Evolutionary conservation across 2,888 invertebrate genomes (phyloP).

Genomic region (Tiliacea citrago): DNA sequence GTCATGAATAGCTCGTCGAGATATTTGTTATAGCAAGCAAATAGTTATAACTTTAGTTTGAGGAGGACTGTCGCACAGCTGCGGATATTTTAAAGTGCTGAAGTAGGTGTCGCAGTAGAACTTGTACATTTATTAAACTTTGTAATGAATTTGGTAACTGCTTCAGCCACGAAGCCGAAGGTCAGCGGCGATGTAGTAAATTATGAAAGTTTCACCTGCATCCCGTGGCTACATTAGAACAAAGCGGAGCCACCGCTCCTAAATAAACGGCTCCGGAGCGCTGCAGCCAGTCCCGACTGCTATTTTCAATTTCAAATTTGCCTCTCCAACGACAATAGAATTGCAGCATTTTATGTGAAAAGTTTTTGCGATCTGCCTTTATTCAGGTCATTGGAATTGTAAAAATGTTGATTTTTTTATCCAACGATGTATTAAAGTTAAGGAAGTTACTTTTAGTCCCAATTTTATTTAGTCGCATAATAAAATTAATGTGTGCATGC

Average conservation of each 20-base stretch:
- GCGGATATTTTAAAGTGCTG: conserved; percentile 33
- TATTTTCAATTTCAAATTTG: conserved; percentile 88
- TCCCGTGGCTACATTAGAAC: conserved; percentile 78
- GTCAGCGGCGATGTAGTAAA: conserved; percentile 73
- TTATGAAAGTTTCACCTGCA: conserved; percentile 81
- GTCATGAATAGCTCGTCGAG: conserved; percentile 13
- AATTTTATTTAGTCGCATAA: conserved; percentile 45
- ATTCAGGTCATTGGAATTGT: conserved; percentile 76
- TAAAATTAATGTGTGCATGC: conserved; percentile 41
- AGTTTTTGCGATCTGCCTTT: conserved; percentile 77
- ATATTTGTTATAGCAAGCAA: conserved; percentile 9
- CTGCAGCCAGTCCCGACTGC: conserved; percentile 78
- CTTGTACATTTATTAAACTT: conserved; percentile 52
- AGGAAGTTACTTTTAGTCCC: conserved; percentile 44
- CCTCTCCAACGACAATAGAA: conserved; percentile 82
- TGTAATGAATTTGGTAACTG: conserved; percentile 58
- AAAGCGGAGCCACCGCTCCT: conserved; percentile 75
- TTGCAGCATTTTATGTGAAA: conserved; percentile 81
- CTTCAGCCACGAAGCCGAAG: conserved; percentile 61
- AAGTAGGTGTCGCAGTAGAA: conserved; percentile 17
- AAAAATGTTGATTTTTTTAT: conserved; percentile 66
- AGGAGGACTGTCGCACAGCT: conserved; percentile 11
- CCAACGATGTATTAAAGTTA: conserved; percentile 52
- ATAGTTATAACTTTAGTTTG: conserved; percentile 24
- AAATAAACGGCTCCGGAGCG: conserved; percentile 78